These are phyloP conservation scores for Aleadryas rufinucha DNA, from an alignment of 2,113 vertebrate genomes.

Conservation along the genomic window DNA sequence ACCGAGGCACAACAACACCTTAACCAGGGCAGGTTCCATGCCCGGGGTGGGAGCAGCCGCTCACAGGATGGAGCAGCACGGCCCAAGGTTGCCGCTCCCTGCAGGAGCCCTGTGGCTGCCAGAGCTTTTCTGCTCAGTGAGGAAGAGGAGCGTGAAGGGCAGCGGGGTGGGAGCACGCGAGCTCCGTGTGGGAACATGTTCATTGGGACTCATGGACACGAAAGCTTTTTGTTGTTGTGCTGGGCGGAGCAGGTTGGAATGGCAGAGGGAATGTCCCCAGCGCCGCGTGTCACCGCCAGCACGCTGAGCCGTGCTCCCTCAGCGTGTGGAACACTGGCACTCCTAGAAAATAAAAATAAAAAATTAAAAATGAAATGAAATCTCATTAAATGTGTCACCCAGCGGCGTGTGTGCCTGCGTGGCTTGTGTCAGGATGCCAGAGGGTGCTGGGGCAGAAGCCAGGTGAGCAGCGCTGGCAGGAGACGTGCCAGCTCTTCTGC, in stretches of 20 bases:
- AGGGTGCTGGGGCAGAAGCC: background rate
- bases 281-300: rapidly evolving
- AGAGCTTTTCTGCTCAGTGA: background rate
- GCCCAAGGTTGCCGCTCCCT: background rate
- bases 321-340: rapidly evolving
- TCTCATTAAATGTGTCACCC: rapidly evolving
- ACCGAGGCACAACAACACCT: rapidly evolving
- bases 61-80: rapidly evolving
- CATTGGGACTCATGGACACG: rapidly evolving
- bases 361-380: rapidly evolving
- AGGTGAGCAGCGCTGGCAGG: background rate
- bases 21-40: background rate
- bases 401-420: rapidly evolving
- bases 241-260: rapidly evolving
- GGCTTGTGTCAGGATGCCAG: background rate
- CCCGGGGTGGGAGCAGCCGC: background rate
- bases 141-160: background rate
- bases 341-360: background rate
- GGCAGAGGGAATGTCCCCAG: background rate
- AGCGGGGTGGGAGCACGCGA: background rate
- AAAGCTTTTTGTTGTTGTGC: rapidly evolving
- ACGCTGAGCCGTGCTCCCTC: rapidly evolving
- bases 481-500: background rate
- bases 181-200: rapidly evolving
- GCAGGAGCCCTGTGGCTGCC: background rate